Conservation (phyloP, 2,113 vertebrate species). For the Casuarius casuarius region DNA sequence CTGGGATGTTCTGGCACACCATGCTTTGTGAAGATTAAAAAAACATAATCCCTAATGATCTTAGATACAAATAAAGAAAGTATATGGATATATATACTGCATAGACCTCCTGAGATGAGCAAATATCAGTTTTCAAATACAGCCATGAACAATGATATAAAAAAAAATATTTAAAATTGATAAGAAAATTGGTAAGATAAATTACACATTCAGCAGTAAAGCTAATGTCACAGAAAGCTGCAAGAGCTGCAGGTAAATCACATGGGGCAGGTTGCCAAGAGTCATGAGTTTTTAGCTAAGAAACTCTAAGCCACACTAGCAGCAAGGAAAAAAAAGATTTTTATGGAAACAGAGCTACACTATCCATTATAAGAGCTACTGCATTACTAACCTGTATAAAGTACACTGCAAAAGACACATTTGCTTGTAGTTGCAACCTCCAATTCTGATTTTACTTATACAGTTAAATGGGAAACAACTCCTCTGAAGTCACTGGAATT, state of each 20-base stretch:
- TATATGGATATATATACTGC: not conserved
- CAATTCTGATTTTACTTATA: not conserved
- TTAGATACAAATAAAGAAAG: not conserved
- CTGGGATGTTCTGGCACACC: not conserved
- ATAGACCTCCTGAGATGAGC: not conserved
- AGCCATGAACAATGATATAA: not conserved
- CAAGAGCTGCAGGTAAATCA: not conserved
- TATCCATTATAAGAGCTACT: not conserved
- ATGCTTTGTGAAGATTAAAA: not conserved
- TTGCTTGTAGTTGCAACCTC: not conserved
- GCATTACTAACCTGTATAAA: not conserved
- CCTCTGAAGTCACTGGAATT: not conserved
- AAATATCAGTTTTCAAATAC: not conserved
- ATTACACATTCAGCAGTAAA: not conserved
- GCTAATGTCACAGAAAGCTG: constrained; percentile 6
- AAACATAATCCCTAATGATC: not conserved
- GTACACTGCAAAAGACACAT: not conserved
- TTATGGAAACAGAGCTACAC: not conserved
- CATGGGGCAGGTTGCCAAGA: not conserved
- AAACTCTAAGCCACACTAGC: not conserved
- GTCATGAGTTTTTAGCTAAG: not conserved
- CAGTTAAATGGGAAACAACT: not conserved
- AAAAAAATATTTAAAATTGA: not conserved
- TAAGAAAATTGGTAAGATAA: not conserved
- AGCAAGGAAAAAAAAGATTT: not conserved